Evolutionary conservation across 2,113 vertebrate genomes (phyloP), one percentile per base, ranked within the genome.

Genomic region (Hyperopisus bebe): DNA sequence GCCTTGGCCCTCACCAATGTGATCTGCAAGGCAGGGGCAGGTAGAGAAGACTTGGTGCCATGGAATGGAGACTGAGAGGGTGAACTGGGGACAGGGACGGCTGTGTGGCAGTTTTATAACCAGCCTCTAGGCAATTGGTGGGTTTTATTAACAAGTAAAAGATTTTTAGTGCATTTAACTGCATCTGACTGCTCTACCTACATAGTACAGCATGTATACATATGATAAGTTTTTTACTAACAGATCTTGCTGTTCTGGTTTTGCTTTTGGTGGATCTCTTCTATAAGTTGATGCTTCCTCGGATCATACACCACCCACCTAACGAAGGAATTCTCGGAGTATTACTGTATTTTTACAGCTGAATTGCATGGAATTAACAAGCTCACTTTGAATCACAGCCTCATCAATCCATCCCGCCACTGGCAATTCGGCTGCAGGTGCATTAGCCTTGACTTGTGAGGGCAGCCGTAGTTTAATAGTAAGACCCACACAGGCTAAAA

Each of bases 101-200:
- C 27, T 77, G 44, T 62, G 24, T 62, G 17, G 62, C 46, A 35
- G 21, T 74, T 48, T 31, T 46, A 77, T 74, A 48, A 50, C 58
- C 24, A 46, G 39, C 11, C 31, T 88, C 39, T 55, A 11, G 87
- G 87, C 44, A 66, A 70, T 88, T 70, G n/a, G 87, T 46, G 53
- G 42, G 21, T 70, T 88, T 47, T 70, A 88, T 88, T 88, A 88
- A 62, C 21, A 53, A 62, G 13, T 58, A 46, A 24, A 88, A 88
- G 51, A 66, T 66, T 66, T 42, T 39, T 47, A 27, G 21, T 48
- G 11, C 13, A 77, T 77, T 39, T 77, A 31, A 77, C 70, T 77
- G 62, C 62, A 66, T 88, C 58, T 88, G 66, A 74, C 6, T 74
- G 10, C 58, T 62, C 21, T 19, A 31, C 21, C 42, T 88, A 62